Base-by-base conservation (phyloP, 2,888 invertebrate species). In the Mamestra brassicae region DNA sequence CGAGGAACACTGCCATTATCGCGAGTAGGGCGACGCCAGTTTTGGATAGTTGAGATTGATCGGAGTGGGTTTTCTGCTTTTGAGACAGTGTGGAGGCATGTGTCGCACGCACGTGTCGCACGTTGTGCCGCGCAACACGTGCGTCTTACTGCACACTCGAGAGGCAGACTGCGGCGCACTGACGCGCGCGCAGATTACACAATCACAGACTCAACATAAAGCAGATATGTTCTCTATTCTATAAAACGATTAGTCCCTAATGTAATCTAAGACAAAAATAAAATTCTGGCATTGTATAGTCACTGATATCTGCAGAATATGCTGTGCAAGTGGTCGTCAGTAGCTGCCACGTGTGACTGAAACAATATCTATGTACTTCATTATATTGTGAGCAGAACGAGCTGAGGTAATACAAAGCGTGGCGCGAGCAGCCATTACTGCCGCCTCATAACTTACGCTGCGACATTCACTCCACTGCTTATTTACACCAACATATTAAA, bases 381-480 rank as follows among this genome's bases (percentile, higher is more conserved):
- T 54, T 47, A 54, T 42, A 42, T 42, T 42, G 54, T n/a, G 15
- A 60, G 52, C 15, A 34, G 52, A 45, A 52, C 4, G 15, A 54
- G 17, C 71, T 45, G 15, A 45, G 34, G 52, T 42, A 42, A 58
- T 60, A 72, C n/a, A 60, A n/a, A 52, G 17, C 42, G 70, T 15
- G 17, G 42, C 5, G 71, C 71, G 42, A 34, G 60, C 71, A 26
- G 61, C 71, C 34, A 61, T 61, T 71, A 71, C 45, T 62, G 47
- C 72, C 13, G 45, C 38, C 72, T 55, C 61, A 73, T 72, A 15
- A 55, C 36, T 73, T 54, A 73, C 72, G 42, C 54, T 6, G 61
- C 13, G 52, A 54, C 61, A 71, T 54, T 54, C 60, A 26, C 61
- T 45, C 36, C 26, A 38, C 26, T 71, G 17, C 45, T 26, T 45